Percentiles rank a stretch among this genome's conserved stretches.
These are phyloP conservation scores for Athetis lepigone DNA, from an alignment of 2,888 invertebrate species.

Conservation along the genomic window DNA sequence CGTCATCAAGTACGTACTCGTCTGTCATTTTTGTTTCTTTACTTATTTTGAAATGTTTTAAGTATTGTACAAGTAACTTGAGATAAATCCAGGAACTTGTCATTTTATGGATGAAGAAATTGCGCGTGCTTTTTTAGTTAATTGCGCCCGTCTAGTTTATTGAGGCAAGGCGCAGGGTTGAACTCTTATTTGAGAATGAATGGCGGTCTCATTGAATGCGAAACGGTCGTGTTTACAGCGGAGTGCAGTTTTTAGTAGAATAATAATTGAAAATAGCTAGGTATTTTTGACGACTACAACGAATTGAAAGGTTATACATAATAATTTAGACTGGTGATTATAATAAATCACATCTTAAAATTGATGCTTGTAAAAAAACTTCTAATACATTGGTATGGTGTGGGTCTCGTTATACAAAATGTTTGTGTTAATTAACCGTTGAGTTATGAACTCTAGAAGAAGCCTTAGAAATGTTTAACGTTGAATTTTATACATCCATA, in stretches of 20 bases:
- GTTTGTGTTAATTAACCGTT: too few species aligned
- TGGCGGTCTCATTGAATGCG: conserved; percentile 38
- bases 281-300: too few species aligned
- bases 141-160: conserved; percentile 35
- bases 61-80: conserved; percentile 26
- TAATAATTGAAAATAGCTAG: conserved; percentile 3
- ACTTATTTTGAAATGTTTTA: conserved; percentile 38
- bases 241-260: conserved; percentile 14
- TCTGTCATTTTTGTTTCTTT: conserved; percentile 40
- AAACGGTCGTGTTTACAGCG: conserved; percentile 19
- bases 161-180: conserved; percentile 23
- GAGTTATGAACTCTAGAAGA: too few species aligned
- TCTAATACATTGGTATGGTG: too few species aligned
- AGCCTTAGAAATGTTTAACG: too few species aligned
- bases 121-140: conserved; percentile 33
- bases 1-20: conserved; percentile 33
- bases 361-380: too few species aligned
- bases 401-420: too few species aligned
- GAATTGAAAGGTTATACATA: too few species aligned
- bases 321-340: too few species aligned
- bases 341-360: too few species aligned
- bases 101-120: conserved; percentile 25
- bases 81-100: conserved; percentile 41
- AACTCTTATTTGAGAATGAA: conserved; percentile 45
- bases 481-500: too few species aligned